Evolutionary conservation across 2,797 vertebrate genomes (phyloP), one percentile per base, ranked within the genome.

Genomic region (Natrix natrix): DNA sequence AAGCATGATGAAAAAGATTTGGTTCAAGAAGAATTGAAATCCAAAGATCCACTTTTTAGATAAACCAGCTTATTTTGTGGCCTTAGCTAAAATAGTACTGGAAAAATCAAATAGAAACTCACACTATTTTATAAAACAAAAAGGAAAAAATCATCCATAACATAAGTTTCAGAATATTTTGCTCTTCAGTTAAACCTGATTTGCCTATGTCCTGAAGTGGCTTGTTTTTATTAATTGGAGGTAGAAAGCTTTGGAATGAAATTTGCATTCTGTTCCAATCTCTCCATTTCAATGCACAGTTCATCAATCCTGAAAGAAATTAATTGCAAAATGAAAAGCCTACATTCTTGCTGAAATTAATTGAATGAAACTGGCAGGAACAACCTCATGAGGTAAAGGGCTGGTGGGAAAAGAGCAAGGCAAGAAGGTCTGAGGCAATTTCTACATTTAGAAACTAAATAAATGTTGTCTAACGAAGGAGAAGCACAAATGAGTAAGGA

Each of bases 221-320:
- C 91, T 89, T 92, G 92, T 74, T 56, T 92, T 93, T 91, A 93
- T 95, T 96, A 96, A 95, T 96, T 96, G 96, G 91, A 57, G 87
- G 61, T 78, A 92, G 74, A 95, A 4, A 83, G 86, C 90, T 95
- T 97, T 95, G 90, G 94, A 94, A 97, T 43, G 13, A 94, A 96
- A 96, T 96, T 92, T 4, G 88, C 93, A 95, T 94, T 89, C 93
- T 87, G 26, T 92, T 96, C 96, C 87, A 94, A 89, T 91, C 95
- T 56, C 69, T 89, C 93, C 91, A 69, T 56, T 96, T 96, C 91
- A 94, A 95, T 94, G 92, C 32, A 94, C 74, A 96, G 88, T 95
- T 97, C 92, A 95, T 96, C 92, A 91, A 92, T 93, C 93, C 37
- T 89, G 90, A 96, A 93, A 57, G 87, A 92, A 94, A 94, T 96